Base-by-base conservation (phyloP, 2,888 invertebrate genomes). In the Troides oblongomaculatus region DNA sequence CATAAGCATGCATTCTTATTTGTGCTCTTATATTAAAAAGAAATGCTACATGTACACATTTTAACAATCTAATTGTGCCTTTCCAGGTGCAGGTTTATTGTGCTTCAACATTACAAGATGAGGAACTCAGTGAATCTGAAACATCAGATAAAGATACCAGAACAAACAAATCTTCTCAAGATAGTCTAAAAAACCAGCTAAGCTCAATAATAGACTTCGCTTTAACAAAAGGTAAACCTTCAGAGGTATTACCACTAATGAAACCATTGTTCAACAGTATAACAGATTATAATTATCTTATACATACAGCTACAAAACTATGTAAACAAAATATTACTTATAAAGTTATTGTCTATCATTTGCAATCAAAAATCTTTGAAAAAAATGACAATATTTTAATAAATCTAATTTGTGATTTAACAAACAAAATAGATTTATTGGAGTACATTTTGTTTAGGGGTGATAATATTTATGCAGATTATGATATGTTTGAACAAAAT, bases 401-500 rank as follows among this genome's bases (percentile, higher is more conserved):
- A 8, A 75, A 78, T 70, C 71, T 76, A 64, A 74, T 89, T 63
- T 79, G 77, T 74, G 89, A 90, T 73, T 75, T 87, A 59, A 82
- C 89, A 72, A 86, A 86, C 64, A 92, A 92, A 84, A 77, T 87
- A 68, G 92, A 92, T 80, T 79, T 92, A 66, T 74, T 88, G 64
- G 92, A 92, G 77, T 92, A 92, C 71, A 86, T 92, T 57, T 75
- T 80, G 69, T 92, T 92, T 71, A 86, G 85, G 74, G 86, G 84
- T 30, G 88, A 83, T 70, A 83, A 80, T 72, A 75, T 75, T 68
- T 92, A 91, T 81, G 79, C 83, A 64, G 76, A 78, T 73, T 68
- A 83, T 4, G 83, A 88, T 76, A 74, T 92, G 58, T 87, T 87
- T 82, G 80, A 86, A 60, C 78, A 81, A 70, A 81, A 81, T 72